Conservation (phyloP, 2,888 invertebrate genomes). For the Watsonalla binaria region DNA sequence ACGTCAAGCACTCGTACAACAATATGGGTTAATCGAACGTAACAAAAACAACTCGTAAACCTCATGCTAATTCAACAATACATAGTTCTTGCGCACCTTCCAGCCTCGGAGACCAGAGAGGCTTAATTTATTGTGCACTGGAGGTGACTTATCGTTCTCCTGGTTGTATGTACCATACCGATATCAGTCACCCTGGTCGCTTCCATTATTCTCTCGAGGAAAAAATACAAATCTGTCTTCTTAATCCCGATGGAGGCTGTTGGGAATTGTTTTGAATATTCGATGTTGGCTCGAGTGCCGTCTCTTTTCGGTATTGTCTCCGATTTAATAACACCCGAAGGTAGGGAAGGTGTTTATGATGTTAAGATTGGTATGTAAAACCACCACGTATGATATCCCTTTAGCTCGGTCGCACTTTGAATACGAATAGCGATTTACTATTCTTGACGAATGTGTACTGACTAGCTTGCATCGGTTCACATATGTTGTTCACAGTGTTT, state of each 20-base stretch:
- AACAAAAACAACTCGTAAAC: slow-evolving; percentile 58
- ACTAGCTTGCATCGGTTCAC: too few relatives aligned
- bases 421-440: too few relatives aligned
- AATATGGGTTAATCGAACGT: slow-evolving; percentile 69
- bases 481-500: too few relatives aligned
- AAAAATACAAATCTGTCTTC: slow-evolving; percentile 46
- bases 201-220: slow-evolving; percentile 41
- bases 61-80: slow-evolving; percentile 21
- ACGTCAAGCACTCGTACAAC: slow-evolving; percentile 67
- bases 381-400: slow-evolving; percentile 6
- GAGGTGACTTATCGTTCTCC: slow-evolving; percentile 29
- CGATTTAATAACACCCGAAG: slow-evolving; percentile 31
- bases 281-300: slow-evolving; percentile 25
- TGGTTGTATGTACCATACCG: slow-evolving; percentile 16
- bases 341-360: slow-evolving; percentile 25
- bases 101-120: neutral
- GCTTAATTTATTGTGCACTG: slow-evolving; percentile 4
- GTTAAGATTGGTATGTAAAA: slow-evolving; percentile 27
- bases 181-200: slow-evolving; percentile 28
- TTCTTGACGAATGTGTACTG: too few relatives aligned
- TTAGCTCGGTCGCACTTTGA: neutral
- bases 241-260: slow-evolving; percentile 38
- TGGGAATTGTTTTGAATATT: slow-evolving; percentile 54
- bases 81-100: slow-evolving; percentile 8
- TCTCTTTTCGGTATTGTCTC: slow-evolving; percentile 33